Conservation (phyloP, 2,113 vertebrate genomes). For the Bothrops jararaca region DNA sequence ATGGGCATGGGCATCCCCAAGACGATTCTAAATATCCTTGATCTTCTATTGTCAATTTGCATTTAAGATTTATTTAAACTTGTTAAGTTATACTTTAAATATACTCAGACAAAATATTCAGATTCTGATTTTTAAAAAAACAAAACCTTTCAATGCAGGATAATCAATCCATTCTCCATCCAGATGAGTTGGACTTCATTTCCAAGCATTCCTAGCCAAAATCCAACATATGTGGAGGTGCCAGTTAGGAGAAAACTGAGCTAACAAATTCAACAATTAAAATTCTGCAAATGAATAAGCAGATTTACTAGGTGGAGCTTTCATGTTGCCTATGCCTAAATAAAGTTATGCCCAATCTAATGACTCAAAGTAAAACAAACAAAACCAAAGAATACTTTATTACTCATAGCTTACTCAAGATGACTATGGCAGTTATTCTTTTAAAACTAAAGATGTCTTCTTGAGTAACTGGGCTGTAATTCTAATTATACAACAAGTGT, state of each 20-base stretch:
- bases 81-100: not conserved
- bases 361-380: conserved; percentile 8
- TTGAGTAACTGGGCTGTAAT: conserved; percentile 2
- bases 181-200: not conserved
- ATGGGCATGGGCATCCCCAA: not conserved
- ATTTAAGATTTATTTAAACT: not conserved
- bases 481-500: conserved; percentile 25
- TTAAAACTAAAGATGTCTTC: conserved; percentile 55
- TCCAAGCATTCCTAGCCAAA: not conserved
- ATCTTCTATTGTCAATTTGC: not conserved
- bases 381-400: not conserved
- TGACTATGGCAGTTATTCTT: conserved; percentile 30
- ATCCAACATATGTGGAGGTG: not conserved
- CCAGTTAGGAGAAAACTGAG: not conserved
- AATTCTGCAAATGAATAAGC: conserved; percentile 29
- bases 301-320: conserved; percentile 1
- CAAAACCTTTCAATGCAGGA: not conserved
- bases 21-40: not conserved
- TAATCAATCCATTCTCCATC: not conserved
- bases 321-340: not conserved
- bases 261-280: conserved; percentile 28
- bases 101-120: conserved; percentile 1
- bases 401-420: conserved; percentile 33
- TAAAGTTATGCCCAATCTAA: not conserved
- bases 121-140: not conserved